Evolutionary conservation across 1,140 invertebrate species (phyloP), one percentile per base, ranked within the genome.

Genomic region (Drosophila funebris): DNA sequence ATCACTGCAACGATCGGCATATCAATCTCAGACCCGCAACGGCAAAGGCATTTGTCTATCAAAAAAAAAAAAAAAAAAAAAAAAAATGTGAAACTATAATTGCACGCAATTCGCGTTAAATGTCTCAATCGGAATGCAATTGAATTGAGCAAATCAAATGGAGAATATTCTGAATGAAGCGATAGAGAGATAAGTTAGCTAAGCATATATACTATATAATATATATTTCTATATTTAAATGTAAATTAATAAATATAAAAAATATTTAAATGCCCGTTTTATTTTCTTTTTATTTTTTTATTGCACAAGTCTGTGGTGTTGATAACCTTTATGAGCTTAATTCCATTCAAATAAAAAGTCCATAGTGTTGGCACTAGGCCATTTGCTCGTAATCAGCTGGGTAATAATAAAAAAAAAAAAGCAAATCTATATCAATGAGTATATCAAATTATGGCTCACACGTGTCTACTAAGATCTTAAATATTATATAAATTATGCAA

Each of bases 1-100:
- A 87, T 85, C 82, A 82, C 63, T 24, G 70, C 82, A 77, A 69
- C 20, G 27, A 61, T 67, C 16, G 8, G 24, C 3, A 24, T 44
- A 44, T 50, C 29, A 53, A 14, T 48, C 44, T 39, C 24, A 46
- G 24, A 27, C 24, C 6, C 24, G 4, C 4, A 27, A 22, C 22
- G 1, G 22, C 1, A 4, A 4, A 22, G 73, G 37, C 33, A 29
- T 27, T 66, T 73, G 80, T 76, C 76, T 67, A 85, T 84, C 76
- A 80, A 83, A n/a, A n/a, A n/a, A n/a, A n/a, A n/a, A n/a, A n/a
- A n/a, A n/a, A n/a, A n/a, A n/a, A n/a, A n/a, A n/a, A n/a, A n/a
- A n/a, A n/a, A n/a, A n/a, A n/a, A 78, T 36, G 14, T 46, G 27
- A 1, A 8, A 0, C 36, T 13, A 44, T 61, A 52, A 62, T 69